These are phyloP conservation scores for Pseudolycoriella hygida DNA, from an alignment of 2,888 invertebrate genomes.

Conservation along the genomic window DNA sequence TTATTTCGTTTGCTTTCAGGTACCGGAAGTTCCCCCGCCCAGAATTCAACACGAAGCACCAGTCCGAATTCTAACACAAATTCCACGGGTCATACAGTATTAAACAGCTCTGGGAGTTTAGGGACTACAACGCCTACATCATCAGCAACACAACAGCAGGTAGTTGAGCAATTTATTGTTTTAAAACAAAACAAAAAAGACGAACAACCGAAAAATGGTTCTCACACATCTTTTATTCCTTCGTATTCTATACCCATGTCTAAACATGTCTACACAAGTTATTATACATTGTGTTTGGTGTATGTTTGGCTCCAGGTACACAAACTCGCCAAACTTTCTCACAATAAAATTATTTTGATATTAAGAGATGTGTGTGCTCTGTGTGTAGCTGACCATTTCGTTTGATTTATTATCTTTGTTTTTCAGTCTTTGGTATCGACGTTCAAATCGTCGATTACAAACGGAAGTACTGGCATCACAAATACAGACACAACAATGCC, in stretches of 20 bases:
- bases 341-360: no score
- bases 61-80: conserved; percentile 28
- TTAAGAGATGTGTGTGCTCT: no score
- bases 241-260: no score
- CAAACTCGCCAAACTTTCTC: not conserved
- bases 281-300: not conserved
- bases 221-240: no score
- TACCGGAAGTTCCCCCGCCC: conserved; percentile 31
- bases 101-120: conserved; percentile 26
- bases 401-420: not conserved
- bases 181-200: not conserved
- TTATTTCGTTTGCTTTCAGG: conserved; percentile 16
- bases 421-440: conserved; percentile 27
- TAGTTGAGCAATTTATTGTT: conserved; percentile 9
- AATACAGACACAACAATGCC: conserved; percentile 37
- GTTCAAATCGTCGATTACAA: conserved; percentile 28
- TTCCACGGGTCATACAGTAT: conserved; percentile 14
- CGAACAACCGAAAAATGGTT: not conserved
- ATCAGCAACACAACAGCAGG: conserved; percentile 26
- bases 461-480: conserved; percentile 20
- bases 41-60: conserved; percentile 31
- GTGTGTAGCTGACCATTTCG: no score
- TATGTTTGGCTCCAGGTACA: not conserved
- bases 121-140: conserved; percentile 29
- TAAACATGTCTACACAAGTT: not conserved